phyloP scores from a whole-genome alignment of 1,140 invertebrate genomes.

The Zaprionus capensis region DNA sequence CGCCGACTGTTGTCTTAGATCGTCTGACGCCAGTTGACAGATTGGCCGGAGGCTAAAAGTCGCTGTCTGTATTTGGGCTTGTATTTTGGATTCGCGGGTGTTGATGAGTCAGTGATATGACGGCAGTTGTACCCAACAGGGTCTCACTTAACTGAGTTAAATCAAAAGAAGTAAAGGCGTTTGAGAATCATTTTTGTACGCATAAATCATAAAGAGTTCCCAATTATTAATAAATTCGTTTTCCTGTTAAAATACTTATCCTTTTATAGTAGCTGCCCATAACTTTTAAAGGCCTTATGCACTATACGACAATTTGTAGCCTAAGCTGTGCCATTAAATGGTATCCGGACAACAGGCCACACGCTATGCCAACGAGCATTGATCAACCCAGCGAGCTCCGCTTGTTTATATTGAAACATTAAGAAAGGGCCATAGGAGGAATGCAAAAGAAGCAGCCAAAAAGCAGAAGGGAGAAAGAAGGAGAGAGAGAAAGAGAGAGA shows the following conservation, averaged over 20 bases:
- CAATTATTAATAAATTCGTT: not conserved
- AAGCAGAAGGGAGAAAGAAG: conserved; percentile 28
- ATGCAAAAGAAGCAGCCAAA: conserved; percentile 32
- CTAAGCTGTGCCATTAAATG: conserved; percentile 57
- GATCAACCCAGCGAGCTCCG: conserved; percentile 61
- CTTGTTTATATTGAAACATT: conserved; percentile 76
- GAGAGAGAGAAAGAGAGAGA: conserved; percentile 1
- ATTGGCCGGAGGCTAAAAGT: conserved; percentile 73
- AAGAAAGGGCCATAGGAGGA: conserved; percentile 33
- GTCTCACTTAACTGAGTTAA: not conserved
- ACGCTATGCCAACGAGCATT: conserved; percentile 78
- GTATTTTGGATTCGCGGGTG: conserved; percentile 55
- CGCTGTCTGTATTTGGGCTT: conserved; percentile 65
- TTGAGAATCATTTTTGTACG: too few relatives aligned
- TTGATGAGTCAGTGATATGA: conserved; percentile 69
- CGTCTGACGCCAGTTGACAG: conserved; percentile 81
- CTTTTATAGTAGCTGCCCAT: conserved; percentile 1
- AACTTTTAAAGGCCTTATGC: conserved; percentile 10
- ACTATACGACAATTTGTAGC: conserved; percentile 59
- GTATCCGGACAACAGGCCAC: conserved; percentile 48
- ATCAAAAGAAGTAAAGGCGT: too few relatives aligned
- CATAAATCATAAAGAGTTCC: not conserved
- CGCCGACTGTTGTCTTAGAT: conserved; percentile 65
- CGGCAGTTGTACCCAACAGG: conserved; percentile 6
- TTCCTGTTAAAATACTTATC: not conserved